Evolutionary conservation across 2,797 vertebrate species (phyloP), one percentile per base, ranked within the genome.

Genomic region (Ptychadena robeensis): DNA sequence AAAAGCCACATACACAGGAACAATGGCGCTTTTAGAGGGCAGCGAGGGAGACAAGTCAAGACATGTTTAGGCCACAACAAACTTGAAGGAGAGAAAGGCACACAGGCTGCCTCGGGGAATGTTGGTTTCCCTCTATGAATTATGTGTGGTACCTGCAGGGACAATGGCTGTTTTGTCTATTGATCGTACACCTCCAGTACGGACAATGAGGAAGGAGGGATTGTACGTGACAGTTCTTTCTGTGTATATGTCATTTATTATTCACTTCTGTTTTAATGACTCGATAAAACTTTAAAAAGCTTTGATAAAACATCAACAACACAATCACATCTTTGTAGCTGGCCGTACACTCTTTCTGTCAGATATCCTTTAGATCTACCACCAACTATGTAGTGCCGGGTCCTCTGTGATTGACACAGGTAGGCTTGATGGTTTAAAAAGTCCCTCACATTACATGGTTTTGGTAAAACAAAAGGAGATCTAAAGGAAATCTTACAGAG

Each of bases 31-130:
- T 68, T 64, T 69, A 74, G 22, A 68, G 40, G 70, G 69, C 59
- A 35, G 69, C 63, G 38, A 67, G 40, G 73, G 63, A 64, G 70
- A 80, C 77, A 85, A 85, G 82, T 75, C 40, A 69, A 48, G 82
- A 63, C 82, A 64, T 75, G 82, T 80, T 80, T 38, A 67, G 71
- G 48, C 71, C 79, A 75, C 71, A 32, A 44, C 28, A 63, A 28
- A 5, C 73, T 44, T 28, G 73, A 7, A 70, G 57, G 14, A 53
- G 1, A 77, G 73, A 71, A 30, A 69, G 38, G 27, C 34, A 75
- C 64, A 75, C 44, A 34, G 32, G 1, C 64, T 44, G 65, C 69
- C 77, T 32, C 64, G 12, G 76, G 82, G 68, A 28, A 71, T 14
- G 37, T 14, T 68, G 71, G 53, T 82, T 64, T 77, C 67, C 61